These are phyloP conservation scores for Malurus cyaneus DNA, from an alignment of 2,113 vertebrate genomes.

Conservation along the genomic window DNA sequence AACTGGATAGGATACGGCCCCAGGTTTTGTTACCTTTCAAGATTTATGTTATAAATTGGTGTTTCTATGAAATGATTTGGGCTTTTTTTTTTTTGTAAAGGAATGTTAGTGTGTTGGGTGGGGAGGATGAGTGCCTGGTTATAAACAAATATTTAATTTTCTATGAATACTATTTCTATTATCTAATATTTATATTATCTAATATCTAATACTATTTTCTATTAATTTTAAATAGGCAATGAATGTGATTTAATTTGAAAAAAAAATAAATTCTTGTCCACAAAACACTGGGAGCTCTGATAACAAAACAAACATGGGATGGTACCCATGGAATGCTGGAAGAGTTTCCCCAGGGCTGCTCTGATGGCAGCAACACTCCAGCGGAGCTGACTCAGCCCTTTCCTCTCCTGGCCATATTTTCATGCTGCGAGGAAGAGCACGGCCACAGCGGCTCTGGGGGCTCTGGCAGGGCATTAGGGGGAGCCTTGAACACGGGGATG, in stretches of 20 bases:
- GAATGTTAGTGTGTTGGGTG: not conserved
- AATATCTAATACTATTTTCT: no score
- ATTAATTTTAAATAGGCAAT: not conserved
- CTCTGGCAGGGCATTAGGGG: not conserved
- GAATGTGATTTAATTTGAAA: not conserved
- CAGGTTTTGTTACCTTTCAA: not conserved
- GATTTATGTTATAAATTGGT: not conserved
- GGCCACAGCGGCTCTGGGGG: not conserved
- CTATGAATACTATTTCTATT: not conserved
- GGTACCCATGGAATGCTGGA: not conserved
- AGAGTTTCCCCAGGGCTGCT: not conserved
- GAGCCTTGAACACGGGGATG: not conserved
- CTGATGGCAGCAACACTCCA: accelerated
- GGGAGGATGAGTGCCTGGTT: not conserved
- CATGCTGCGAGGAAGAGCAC: accelerated
- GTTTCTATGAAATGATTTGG: not conserved
- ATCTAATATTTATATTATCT: no score
- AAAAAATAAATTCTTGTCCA: not conserved
- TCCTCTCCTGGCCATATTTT: not conserved
- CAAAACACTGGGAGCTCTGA: not conserved
- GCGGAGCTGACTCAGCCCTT: not conserved
- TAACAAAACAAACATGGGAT: not conserved
- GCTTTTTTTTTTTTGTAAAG: not conserved
- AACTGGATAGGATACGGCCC: not conserved
- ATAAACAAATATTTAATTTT: not conserved